A percentile compares a stretch with the other conserved stretches of the same genome.
Conservation (phyloP, 1,140 invertebrate species). For the Catajapyx aquilonaris region DNA sequence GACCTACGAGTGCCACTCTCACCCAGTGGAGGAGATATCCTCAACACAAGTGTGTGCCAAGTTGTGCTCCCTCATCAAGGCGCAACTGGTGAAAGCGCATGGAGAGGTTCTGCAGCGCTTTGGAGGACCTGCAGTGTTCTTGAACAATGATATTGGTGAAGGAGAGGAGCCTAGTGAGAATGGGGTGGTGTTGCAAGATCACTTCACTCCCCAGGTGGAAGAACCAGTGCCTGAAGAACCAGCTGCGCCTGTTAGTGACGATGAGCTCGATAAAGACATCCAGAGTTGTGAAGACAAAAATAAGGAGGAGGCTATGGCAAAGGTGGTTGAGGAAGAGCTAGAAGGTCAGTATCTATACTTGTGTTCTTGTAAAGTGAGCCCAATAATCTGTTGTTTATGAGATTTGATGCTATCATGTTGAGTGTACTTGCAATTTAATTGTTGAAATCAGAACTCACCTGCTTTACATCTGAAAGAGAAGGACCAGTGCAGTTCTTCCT, state of each 20-base stretch:
- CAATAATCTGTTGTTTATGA: too few relatives aligned
- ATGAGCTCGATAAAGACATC: conserved; percentile 2
- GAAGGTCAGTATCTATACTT: too few relatives aligned
- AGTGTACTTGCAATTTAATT: too few relatives aligned
- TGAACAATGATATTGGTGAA: conserved; percentile 9
- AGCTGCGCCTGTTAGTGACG: conserved; percentile 3
- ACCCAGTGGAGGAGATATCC: conserved; percentile 8
- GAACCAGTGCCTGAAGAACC: not conserved
- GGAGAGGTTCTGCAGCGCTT: conserved; percentile 32
- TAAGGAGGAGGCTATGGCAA: too few relatives aligned
- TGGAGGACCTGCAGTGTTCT: conserved; percentile 19
- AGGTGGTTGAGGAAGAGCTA: too few relatives aligned
- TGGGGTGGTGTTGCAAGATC: conserved; percentile 23
- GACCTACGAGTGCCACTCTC: too few relatives aligned
- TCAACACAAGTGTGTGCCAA: conserved; percentile 39
- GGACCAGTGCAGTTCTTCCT: too few relatives aligned
- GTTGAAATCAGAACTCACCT: too few relatives aligned
- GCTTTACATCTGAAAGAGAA: too few relatives aligned
- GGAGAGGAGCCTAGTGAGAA: conserved; percentile 20
- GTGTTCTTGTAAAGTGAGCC: too few relatives aligned
- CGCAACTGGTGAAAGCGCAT: conserved; percentile 47
- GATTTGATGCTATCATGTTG: too few relatives aligned
- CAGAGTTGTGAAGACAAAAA: too few relatives aligned
- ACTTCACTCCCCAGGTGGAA: conserved; percentile 12
- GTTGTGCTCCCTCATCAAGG: conserved; percentile 47